Percentiles rank a stretch among this genome's conserved stretches.
Conservation (phyloP, 2,113 vertebrate species). For the Taxidea taxus region DNA sequence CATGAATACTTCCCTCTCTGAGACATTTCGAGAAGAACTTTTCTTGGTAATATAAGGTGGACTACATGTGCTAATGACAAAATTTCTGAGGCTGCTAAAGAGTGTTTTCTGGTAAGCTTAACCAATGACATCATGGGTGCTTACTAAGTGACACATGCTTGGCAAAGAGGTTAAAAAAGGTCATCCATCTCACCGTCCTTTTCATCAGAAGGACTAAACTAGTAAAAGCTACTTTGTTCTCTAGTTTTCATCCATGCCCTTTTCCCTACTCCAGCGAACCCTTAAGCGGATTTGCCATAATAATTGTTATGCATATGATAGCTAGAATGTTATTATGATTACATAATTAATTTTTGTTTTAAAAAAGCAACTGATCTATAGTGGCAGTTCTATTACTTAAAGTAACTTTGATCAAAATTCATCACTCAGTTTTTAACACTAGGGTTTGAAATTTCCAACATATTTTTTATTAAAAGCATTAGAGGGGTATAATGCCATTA, state of each 20-base stretch:
- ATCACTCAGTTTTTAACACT: conserved; percentile 20
- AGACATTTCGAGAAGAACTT: background rate
- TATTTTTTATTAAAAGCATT: conserved; percentile 22
- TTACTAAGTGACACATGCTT: background rate
- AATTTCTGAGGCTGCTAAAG: background rate
- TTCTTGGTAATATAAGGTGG: background rate
- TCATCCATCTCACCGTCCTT: background rate
- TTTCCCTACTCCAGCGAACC: background rate
- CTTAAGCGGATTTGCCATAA: background rate
- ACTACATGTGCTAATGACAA: background rate
- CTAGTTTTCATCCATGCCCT: background rate
- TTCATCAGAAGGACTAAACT: background rate
- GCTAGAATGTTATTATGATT: background rate
- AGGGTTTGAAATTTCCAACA: background rate
- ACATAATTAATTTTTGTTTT: conserved; percentile 15
- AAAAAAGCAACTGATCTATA: conserved; percentile 18
- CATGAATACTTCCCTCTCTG: background rate
- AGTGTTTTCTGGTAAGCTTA: background rate
- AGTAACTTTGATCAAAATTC: conserved; percentile 33
- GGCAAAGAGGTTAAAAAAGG: background rate
- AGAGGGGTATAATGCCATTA: background rate
- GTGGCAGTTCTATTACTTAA: background rate
- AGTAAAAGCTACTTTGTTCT: background rate
- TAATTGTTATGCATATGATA: background rate
- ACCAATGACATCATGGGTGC: background rate